Evolutionary conservation across 2,113 vertebrate genomes (phyloP), one percentile per base, ranked within the genome.

Genomic region (Sprattus sprattus): DNA sequence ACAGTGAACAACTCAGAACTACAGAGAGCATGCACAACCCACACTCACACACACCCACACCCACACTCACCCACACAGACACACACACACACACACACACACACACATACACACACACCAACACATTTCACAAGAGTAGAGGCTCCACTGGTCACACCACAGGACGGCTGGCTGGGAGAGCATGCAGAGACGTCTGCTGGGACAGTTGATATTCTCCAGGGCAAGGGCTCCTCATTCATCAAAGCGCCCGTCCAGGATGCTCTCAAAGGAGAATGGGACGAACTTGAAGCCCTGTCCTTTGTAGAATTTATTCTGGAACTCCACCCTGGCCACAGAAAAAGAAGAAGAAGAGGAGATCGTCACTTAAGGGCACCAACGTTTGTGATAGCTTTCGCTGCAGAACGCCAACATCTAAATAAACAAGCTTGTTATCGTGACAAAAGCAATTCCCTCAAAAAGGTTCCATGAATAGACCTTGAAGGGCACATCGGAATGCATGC

Each of bases 271-370:
- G 94, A 99, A 99, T 0, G 98, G 98, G 52, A 98, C 88, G 75
- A 99, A 99, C 92, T 98, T 99, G 95, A 98, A 98, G 10, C 98
- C 98, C 11, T 96, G 95, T 25, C 98, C 98, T 0, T 88, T 92
- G 94, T 99, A 99, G 95, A 99, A 99, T 92, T 99, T 99, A 92
- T 98, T 99, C 95, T 99, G 98, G 94, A 99, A 99, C 92, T 99
- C 98, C 18, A 99, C 97, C 98, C 98, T 99, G 93, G 88, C 82
- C 78, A 83, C 84, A 90, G 89, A 80, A 87, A 46, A 47, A 85
- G 54, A 10, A 89, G 44, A 86, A 54, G 87, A 28, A 46, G 81
- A 83, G 11, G 85, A 80, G 6, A 45, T 47, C 6, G 25, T 1
- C 6, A 60, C 44, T 67, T 15, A 20, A 45, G 81, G 81, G 81